Conservation (phyloP, 2,888 invertebrate genomes). For the Cenopis cana region DNA sequence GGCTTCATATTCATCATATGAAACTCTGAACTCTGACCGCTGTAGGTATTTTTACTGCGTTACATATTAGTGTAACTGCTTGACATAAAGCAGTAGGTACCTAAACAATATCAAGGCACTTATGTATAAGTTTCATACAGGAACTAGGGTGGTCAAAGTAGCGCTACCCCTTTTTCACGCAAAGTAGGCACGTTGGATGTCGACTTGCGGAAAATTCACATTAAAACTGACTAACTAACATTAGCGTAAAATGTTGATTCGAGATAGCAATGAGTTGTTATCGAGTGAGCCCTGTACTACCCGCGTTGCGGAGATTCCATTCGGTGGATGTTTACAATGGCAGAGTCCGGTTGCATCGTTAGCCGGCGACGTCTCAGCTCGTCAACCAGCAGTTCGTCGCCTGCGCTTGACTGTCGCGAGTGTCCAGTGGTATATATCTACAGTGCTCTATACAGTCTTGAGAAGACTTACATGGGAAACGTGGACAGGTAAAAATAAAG, state of each 20-base stretch:
- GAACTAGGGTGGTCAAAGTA: too few relatives aligned
- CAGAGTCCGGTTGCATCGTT: conserved; percentile 78
- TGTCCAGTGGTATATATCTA: conserved; percentile 54
- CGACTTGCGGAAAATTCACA: too few relatives aligned
- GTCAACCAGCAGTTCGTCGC: conserved; percentile 68
- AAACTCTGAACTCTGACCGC: background rate
- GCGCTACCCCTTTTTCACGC: too few relatives aligned
- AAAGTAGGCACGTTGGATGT: too few relatives aligned
- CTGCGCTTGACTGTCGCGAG: conserved; percentile 68
- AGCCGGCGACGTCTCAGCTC: conserved; percentile 60
- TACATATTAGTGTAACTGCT: background rate
- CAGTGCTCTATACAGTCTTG: conserved; percentile 13
- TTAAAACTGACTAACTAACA: too few relatives aligned
- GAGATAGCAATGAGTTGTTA: conserved; percentile 24
- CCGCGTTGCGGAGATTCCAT: conserved; percentile 67
- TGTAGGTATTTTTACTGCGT: background rate
- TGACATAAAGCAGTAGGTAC: too few relatives aligned
- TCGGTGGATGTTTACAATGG: conserved; percentile 80
- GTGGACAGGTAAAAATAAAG: conserved; percentile 41
- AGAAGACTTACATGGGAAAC: conserved; percentile 51
- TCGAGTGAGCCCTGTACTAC: conserved; percentile 30
- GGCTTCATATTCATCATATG: too few relatives aligned
- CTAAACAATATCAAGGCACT: too few relatives aligned
- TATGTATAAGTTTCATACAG: too few relatives aligned
- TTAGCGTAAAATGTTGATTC: background rate